A percentile compares a stretch with the other conserved stretches of the same genome.
phyloP scores from a whole-genome alignment of 2,888 invertebrate species.

The Andrena trimmerana region DNA sequence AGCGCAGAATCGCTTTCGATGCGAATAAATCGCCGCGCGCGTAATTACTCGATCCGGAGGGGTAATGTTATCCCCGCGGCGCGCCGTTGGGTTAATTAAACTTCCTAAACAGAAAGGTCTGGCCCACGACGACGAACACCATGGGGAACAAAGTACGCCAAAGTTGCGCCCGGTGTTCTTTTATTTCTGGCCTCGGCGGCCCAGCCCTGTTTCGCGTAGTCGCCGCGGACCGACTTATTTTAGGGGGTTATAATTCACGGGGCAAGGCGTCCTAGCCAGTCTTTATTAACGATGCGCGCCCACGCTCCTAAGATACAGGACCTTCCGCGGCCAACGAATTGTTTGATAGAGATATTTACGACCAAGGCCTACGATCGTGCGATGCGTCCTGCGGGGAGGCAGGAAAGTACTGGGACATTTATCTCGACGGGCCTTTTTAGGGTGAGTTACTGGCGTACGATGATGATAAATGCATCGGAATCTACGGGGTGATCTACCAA shows the following conservation, averaged over 20 bases:
- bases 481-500: background rate
- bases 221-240: conserved; percentile 30
- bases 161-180: conserved; percentile 24
- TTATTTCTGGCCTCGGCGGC: conserved; percentile 18
- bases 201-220: conserved; percentile 17
- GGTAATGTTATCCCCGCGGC: conserved; percentile 29
- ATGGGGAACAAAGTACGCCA: conserved; percentile 8
- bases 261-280: conserved; percentile 18
- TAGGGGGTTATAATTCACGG: conserved; percentile 27
- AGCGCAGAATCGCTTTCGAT: conserved; percentile 5
- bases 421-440: background rate
- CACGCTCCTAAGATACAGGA: conserved; percentile 38
- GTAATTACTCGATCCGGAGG: conserved; percentile 24
- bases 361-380: conserved; percentile 13
- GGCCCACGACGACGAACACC: background rate
- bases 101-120: conserved; percentile 27
- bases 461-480: background rate
- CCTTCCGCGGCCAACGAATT: conserved; percentile 25
- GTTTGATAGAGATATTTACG: conserved; percentile 49
- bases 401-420: background rate
- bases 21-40: conserved; percentile 1
- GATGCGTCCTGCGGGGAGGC: background rate
- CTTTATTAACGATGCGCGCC: conserved; percentile 42
- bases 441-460: background rate
- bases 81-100: conserved; percentile 44